These are phyloP conservation scores for Drosophila nikananu DNA, from an alignment of 1,140 invertebrate species.

Conservation along the genomic window DNA sequence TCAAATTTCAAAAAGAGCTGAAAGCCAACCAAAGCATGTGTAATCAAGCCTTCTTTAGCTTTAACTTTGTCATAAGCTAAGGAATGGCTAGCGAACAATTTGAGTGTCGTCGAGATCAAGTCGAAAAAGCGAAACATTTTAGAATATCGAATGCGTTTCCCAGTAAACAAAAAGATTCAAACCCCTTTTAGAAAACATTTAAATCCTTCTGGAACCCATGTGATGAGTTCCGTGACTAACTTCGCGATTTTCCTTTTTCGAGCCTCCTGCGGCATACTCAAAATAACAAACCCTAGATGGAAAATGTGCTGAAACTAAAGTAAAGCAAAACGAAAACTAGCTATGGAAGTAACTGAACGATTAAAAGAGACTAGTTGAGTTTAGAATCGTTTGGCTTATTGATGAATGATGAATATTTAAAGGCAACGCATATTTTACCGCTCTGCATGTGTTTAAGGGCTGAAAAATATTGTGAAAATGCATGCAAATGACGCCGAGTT, in stretches of 20 bases:
- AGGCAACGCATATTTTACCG: background rate
- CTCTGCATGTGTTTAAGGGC: constrained; percentile 16
- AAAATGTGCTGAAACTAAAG: constrained; percentile 5
- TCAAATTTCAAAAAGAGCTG: background rate
- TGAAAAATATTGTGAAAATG: background rate
- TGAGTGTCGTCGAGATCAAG: constrained; percentile 7
- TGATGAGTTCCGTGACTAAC: constrained; percentile 33
- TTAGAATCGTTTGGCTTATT: constrained; percentile 21
- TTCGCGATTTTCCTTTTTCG: constrained; percentile 13
- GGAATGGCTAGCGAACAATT: constrained; percentile 4
- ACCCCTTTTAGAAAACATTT: background rate
- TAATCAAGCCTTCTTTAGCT: background rate
- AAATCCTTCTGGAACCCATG: constrained; percentile 38
- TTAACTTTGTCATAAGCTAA: background rate
- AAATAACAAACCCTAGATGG: constrained; percentile 5
- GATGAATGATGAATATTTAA: background rate
- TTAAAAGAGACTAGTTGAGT: background rate
- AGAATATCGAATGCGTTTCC: constrained; percentile 3
- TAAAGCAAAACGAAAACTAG: constrained; percentile 13
- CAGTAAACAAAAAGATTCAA: background rate
- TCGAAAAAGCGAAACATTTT: constrained; percentile 1
- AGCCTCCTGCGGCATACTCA: constrained; percentile 44
- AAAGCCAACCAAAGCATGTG: background rate
- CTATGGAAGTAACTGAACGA: constrained; percentile 3
- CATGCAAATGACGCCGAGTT: constrained; percentile 9